Evolutionary conservation across 2,888 invertebrate genomes (phyloP), one percentile per base, ranked within the genome.

Genomic region (Himalopsyche anomala): DNA sequence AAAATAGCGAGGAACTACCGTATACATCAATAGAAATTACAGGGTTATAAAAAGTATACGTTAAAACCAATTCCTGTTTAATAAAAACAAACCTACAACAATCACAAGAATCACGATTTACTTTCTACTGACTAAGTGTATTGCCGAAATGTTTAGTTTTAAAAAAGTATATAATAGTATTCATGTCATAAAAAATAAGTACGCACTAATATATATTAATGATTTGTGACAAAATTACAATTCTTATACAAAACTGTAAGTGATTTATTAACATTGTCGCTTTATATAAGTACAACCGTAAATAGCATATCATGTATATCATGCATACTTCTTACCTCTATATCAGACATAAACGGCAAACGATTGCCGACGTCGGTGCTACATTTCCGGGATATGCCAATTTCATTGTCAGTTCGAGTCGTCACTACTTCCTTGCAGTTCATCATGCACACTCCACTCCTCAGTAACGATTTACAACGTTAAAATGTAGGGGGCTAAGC

Each of bases 301-400:
- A 2, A 74, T 74, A 8, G 74, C 36, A 36, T 19, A 28, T 19
- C 69, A n/a, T n/a, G 74, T 15, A 36, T 19, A 28, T 19, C 28
- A 28, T 28, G 28, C 28, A 28, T 28, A 28, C 28, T 2, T 28
- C 74, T 38, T 74, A 28, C 74, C 5, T 11, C 15, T 38, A 36
- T 69, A 28, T 74, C 74, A 36, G 74, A 74, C 36, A 74, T 74
- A 36, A 36, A 74, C 38, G 74, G 74, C 36, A 36, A 15, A 38
- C 74, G 74, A 74, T 36, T 8, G 17, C n/a, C 69, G 28, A 28
- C 74, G 36, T 28, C 36, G 19, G 1, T 74, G 38, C 38, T 74
- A 74, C 74, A 74, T 74, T 74, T 74, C 74, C 74, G 74, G 74
- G 74, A 74, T 74, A 74, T 74, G 74, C 74, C 74, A 74, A 74